A percentile compares a stretch with the other conserved stretches of the same genome.
phyloP scores from a whole-genome alignment of 2,797 vertebrate genomes.

The Mustela erminea region DNA sequence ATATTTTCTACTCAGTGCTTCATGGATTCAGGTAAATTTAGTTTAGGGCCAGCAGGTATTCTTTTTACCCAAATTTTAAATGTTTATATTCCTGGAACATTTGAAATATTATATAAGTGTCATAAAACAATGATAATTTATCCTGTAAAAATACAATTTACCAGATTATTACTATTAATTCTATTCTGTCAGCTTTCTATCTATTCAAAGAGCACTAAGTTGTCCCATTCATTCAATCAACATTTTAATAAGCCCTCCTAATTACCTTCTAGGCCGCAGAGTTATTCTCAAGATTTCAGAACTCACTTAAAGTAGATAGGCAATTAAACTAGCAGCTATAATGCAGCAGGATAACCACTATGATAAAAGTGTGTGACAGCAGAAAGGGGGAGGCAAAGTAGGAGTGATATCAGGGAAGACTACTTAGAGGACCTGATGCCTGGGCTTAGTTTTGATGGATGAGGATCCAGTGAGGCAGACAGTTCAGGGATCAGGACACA shows the following conservation, averaged over 20 bases:
- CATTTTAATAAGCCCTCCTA: conserved; percentile 26
- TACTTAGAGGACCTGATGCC: not conserved
- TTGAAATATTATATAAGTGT: conserved; percentile 27
- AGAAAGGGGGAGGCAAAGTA: not conserved
- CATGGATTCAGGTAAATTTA: not conserved
- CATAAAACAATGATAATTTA: conserved; percentile 30
- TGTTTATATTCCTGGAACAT: conserved; percentile 44
- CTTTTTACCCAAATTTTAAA: conserved; percentile 47
- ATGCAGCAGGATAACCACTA: not conserved
- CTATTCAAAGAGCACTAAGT: conserved; percentile 20
- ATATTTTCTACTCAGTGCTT: not conserved
- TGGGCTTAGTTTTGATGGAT: not conserved
- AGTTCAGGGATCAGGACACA: not conserved
- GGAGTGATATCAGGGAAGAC: not conserved
- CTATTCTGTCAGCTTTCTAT: conserved; percentile 20
- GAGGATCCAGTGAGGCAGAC: not conserved
- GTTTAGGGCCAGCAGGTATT: not conserved
- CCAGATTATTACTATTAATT: conserved; percentile 8
- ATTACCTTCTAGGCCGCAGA: not conserved
- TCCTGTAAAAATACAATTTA: conserved; percentile 29
- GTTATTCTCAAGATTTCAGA: conserved; percentile 32
- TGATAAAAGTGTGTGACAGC: not conserved
- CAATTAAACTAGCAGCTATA: conserved; percentile 4
- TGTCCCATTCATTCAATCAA: not conserved
- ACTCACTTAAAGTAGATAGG: not conserved